A percentile compares a stretch with the other conserved stretches of the same genome.
phyloP scores from a whole-genome alignment of 2,113 vertebrate species.

The Microtus montanus region DNA sequence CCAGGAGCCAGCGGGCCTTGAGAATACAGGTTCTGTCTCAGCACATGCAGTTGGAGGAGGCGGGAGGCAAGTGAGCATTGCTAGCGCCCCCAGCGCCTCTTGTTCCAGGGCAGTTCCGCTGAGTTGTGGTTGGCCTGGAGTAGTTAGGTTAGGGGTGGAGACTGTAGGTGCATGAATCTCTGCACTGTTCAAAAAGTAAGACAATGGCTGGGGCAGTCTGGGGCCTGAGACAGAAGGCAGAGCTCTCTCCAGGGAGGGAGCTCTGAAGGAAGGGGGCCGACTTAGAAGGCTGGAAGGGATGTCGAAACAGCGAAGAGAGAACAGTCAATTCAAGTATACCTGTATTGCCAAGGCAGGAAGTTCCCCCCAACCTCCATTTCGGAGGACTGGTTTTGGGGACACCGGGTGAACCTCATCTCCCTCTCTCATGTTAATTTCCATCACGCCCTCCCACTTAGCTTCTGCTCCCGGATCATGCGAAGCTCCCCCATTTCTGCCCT shows the following conservation, averaged over 20 bases:
- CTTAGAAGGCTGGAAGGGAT: slow-evolving; percentile 61
- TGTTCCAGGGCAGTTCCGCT: neutral
- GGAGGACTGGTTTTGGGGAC: neutral
- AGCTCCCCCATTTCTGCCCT: neutral
- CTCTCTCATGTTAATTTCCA: neutral
- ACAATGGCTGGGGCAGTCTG: neutral
- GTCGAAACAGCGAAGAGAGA: slow-evolving; percentile 73
- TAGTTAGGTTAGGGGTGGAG: neutral
- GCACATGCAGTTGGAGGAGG: neutral
- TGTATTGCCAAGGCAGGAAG: neutral
- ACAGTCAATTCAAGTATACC: neutral
- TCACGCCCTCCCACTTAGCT: neutral
- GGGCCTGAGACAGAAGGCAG: neutral
- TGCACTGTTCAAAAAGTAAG: neutral
- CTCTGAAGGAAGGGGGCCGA: slow-evolving; percentile 53
- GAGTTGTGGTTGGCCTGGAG: neutral
- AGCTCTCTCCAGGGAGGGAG: neutral
- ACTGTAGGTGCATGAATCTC: neutral
- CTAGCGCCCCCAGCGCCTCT: neutral
- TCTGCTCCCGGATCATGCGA: neutral
- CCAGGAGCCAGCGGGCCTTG: neutral
- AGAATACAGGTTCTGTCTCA: neutral
- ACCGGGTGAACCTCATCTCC: neutral
- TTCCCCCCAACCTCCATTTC: neutral
- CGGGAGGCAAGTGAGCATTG: too few relatives aligned